Evolutionary conservation across 1,140 invertebrate genomes (phyloP).

Genomic region (Campoletis sonorensis): DNA sequence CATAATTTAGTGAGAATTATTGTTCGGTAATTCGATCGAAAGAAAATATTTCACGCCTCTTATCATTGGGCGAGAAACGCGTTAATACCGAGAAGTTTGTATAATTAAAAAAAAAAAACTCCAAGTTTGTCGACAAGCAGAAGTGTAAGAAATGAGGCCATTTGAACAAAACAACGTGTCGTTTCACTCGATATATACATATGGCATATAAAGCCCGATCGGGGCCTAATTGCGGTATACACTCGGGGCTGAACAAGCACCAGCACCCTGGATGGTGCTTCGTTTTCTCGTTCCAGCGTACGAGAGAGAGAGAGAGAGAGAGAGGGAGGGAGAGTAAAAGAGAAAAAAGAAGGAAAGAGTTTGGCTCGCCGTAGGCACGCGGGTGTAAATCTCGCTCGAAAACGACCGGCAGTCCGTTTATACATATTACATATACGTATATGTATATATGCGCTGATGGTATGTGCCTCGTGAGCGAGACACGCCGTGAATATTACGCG

Average conservation of each 20-base stretch:
- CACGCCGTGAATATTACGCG: constrained; percentile 25
- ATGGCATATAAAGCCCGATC: constrained; percentile 41
- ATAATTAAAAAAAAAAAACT: not conserved
- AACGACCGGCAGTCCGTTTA: constrained; percentile 23
- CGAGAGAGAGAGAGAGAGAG: not conserved
- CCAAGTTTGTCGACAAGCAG: not conserved
- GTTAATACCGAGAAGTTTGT: no score
- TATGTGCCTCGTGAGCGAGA: constrained; percentile 33
- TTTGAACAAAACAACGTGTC: not conserved
- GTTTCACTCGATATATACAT: constrained; percentile 16
- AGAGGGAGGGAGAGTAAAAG: not conserved
- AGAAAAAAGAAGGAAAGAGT: constrained; percentile 8
- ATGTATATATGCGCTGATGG: not conserved
- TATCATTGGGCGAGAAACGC: no score
- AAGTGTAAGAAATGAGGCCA: not conserved
- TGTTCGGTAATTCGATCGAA: no score
- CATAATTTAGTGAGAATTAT: no score
- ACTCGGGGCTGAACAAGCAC: constrained; percentile 8
- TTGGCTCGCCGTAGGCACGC: constrained; percentile 30
- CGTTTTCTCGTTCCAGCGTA: constrained; percentile 17
- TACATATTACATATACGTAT: constrained; percentile 25
- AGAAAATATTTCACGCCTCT: no score
- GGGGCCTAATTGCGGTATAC: constrained; percentile 51
- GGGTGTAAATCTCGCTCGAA: constrained; percentile 45
- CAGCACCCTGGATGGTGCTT: not conserved